phyloP scores from a whole-genome alignment of 53 echinoderm and acorn worm genomes.

The Mesocentrotus franciscanus region DNA sequence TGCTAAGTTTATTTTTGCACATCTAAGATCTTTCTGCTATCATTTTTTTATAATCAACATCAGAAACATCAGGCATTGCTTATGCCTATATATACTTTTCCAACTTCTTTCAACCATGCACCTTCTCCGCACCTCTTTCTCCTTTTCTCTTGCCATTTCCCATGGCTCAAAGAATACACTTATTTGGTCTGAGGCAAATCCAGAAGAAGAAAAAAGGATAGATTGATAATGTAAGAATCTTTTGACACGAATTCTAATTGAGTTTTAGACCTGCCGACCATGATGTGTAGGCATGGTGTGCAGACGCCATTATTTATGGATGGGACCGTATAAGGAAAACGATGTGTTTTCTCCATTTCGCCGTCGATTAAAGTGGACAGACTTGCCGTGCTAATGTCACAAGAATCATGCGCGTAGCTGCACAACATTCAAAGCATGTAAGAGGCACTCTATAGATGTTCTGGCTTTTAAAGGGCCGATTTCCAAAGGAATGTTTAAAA shows the following conservation, averaged over 20 bases:
- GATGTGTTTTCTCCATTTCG: not conserved
- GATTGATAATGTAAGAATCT: not conserved
- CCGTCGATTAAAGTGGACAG: not conserved
- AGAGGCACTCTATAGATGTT: not conserved
- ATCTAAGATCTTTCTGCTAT: not conserved
- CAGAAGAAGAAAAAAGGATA: not conserved
- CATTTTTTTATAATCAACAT: not conserved
- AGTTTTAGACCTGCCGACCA: constrained; percentile 6
- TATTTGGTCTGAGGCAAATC: not conserved
- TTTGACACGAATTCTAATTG: constrained; percentile 16
- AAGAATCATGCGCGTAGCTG: not conserved
- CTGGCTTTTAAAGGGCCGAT: not conserved
- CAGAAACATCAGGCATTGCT: not conserved
- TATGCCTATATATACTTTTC: not conserved
- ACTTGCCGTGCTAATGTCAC: not conserved
- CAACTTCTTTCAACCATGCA: not conserved
- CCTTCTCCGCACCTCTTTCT: not conserved
- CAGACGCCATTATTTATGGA: constrained; percentile 27
- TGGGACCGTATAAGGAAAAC: not conserved
- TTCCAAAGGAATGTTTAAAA: not conserved
- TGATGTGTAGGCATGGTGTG: not conserved
- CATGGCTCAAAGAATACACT: constrained; percentile 1
- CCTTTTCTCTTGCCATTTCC: constrained; percentile 9
- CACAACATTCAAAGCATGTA: not conserved
- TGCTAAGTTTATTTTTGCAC: no score